phyloP scores from a whole-genome alignment of 2,888 invertebrate genomes.

The Andricus quercusramuli region DNA sequence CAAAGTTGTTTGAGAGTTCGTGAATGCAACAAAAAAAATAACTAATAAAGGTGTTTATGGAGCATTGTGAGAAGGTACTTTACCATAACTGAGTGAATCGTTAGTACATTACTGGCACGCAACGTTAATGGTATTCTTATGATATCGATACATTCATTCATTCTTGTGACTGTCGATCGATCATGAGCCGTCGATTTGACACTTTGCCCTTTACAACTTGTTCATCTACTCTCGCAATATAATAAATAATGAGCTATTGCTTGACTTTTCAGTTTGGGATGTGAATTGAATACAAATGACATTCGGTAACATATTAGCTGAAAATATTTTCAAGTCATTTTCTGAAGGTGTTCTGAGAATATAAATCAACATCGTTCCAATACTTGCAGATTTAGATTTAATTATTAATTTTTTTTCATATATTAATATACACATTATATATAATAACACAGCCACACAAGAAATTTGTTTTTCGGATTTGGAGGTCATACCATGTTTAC shows the following conservation, averaged over 20 bases:
- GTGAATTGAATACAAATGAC: slow-evolving; percentile 24
- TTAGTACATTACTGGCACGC: slow-evolving; percentile 14
- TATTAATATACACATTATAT: too few species aligned
- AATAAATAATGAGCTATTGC: not conserved
- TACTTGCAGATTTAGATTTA: too few species aligned
- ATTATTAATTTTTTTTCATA: too few species aligned
- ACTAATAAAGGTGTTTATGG: slow-evolving; percentile 55
- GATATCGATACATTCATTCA: slow-evolving; percentile 28
- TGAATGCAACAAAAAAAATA: slow-evolving; percentile 52
- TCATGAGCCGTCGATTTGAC: slow-evolving; percentile 17
- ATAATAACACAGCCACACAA: too few species aligned
- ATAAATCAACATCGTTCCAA: too few species aligned
- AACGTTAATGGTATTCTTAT: slow-evolving; percentile 21
- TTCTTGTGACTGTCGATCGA: slow-evolving; percentile 26
- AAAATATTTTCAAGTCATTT: not conserved
- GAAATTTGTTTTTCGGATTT: too few species aligned
- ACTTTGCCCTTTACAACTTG: slow-evolving; percentile 30
- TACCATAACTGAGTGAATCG: slow-evolving; percentile 22
- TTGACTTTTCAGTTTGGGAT: slow-evolving; percentile 20
- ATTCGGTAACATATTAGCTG: slow-evolving; percentile 20
- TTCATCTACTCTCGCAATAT: slow-evolving; percentile 11
- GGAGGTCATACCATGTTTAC: too few species aligned
- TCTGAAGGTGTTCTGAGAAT: not conserved
- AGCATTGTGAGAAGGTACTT: slow-evolving; percentile 19
- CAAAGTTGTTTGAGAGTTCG: slow-evolving; percentile 45